Evolutionary conservation across 2,113 vertebrate genomes (phyloP), one percentile per base, ranked within the genome.

Genomic region (Rhagologus leucostigma): DNA sequence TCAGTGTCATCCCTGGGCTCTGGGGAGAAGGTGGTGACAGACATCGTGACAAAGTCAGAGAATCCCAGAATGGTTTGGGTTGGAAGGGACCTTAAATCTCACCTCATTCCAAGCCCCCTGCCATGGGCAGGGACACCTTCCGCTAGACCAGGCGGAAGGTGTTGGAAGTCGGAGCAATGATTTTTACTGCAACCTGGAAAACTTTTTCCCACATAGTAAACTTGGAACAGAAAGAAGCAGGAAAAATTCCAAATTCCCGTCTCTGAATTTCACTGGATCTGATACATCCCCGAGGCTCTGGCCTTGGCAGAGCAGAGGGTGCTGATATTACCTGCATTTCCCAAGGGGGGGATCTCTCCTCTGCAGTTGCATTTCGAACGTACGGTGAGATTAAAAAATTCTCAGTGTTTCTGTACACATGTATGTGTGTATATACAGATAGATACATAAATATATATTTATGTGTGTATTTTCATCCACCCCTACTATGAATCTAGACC

Each of bases 231-330:
- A 64, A 39, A 64, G 55, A 26, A 81, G 42, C 56, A 82, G n/a
- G 18, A 17, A 74, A 92, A 73, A 57, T 3, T 63, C 81, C 14
- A 19, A 62, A 62, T 84, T 75, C 26, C 50, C 27, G 9, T 63
- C 37, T 65, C 84, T 65, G 68, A 53, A 65, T 87, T 64, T 80
- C 41, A 6, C 42, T 3, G 8, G 12, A 57, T 77, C 59, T 67
- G 68, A 35, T 30, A 46, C 2, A 73, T 18, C 39, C 76, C 52
- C 2, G 13, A 35, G 77, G 60, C 84, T 87, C 59, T 71, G 73
- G 60, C 52, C 59, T 91, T 74, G 80, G 73, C 89, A 91, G 64
- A 89, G 56, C 68, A 56, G 50, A 60, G 70, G 44, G 27, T 84
- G 73, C 73, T 81, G 87, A 21, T 70, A 27, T 19, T 46, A 69